Conservation (phyloP, 2,797 vertebrate genomes). For the Botia kubotai region DNA sequence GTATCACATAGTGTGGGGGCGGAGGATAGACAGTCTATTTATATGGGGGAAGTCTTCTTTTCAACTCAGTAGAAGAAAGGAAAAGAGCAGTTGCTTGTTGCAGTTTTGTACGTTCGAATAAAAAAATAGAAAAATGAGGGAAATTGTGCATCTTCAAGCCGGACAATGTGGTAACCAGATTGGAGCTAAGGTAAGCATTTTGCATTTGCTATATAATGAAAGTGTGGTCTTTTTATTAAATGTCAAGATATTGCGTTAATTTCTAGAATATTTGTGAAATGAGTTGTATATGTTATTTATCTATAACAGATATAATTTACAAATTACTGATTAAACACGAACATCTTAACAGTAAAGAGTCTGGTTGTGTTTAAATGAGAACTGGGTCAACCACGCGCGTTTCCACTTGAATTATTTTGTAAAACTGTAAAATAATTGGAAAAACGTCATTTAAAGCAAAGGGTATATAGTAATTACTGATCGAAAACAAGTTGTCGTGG, state of each 20-base stretch:
- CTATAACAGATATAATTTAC: neutral
- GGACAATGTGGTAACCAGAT: slow-evolving; percentile 86
- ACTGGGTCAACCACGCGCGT: slow-evolving; percentile 39
- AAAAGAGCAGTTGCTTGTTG: accelerated
- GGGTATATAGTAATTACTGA: neutral
- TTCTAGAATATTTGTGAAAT: neutral
- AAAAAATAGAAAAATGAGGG: slow-evolving; percentile 74
- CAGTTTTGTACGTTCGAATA: neutral
- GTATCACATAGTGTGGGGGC: slow-evolving; percentile 21
- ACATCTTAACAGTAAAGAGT: neutral
- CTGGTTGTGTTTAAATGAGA: neutral
- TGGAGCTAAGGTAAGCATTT: slow-evolving; percentile 79
- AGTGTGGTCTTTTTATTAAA: slow-evolving; percentile 60
- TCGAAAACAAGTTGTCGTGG: neutral
- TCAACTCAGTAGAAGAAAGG: slow-evolving; percentile 57
- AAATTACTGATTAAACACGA: neutral
- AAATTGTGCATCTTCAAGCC: slow-evolving; percentile 85
- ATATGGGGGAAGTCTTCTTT: neutral
- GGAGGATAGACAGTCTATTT: slow-evolving; percentile 53
- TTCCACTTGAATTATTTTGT: neutral
- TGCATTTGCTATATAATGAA: neutral
- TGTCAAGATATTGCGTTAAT: slow-evolving; percentile 24
- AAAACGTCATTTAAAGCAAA: neutral
- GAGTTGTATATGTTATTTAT: too few relatives aligned
- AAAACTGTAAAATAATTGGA: neutral